Conservation (phyloP, 2,113 vertebrate genomes). For the Diadophis punctatus region DNA sequence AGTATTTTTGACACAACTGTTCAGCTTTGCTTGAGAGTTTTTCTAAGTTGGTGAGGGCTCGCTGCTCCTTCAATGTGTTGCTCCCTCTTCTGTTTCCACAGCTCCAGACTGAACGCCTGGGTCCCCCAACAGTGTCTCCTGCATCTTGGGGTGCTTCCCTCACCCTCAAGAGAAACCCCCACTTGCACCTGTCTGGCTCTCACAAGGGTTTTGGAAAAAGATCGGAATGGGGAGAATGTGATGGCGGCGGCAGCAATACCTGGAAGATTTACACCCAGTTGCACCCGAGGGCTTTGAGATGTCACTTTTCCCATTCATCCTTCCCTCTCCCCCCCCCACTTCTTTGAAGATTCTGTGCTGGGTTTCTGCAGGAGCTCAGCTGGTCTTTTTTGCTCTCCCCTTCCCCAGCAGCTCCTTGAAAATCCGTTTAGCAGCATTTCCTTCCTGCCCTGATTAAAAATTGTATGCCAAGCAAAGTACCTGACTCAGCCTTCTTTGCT, state of each 20-base stretch:
- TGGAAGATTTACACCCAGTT: background rate
- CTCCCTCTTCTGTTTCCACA: accelerated
- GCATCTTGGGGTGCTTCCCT: background rate
- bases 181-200: background rate
- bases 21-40: background rate
- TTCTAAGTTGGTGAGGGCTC: background rate
- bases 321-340: background rate
- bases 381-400: background rate
- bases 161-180: background rate
- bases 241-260: background rate
- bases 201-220: background rate
- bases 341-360: background rate
- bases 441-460: background rate
- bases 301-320: background rate
- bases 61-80: background rate
- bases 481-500: background rate
- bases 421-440: background rate
- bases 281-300: background rate
- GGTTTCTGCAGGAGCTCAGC: background rate
- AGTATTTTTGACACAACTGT: background rate
- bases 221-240: background rate
- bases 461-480: background rate
- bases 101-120: background rate
- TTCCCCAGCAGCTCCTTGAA: background rate
- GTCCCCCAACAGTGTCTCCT: background rate